Base-by-base conservation (phyloP, 64 coral and sea anemone species). In the Montipora capricornis region DNA sequence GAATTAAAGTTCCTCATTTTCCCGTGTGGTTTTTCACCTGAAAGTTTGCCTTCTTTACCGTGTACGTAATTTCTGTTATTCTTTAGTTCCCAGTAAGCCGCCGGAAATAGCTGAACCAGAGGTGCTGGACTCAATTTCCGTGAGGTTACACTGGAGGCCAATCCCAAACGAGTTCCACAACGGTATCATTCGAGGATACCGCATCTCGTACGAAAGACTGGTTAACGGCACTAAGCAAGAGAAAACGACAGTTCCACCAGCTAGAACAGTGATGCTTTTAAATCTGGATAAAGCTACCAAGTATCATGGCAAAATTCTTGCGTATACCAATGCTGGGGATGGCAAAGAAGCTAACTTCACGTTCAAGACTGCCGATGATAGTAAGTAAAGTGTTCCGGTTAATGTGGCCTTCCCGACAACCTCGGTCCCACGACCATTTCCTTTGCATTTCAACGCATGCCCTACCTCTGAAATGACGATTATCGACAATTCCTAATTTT, bases 181-280 rank as follows among this genome's bases (percentile, higher is more conserved):
- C 67, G 92, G 92, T 57, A 47, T 58, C 44, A 93, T 93, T 20
- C 8, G 5, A 10, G 92, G 92, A 44, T 93, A 88, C 76, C 76
- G 24, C 2, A 46, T 88, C 16, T 20, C 16, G 3, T 93, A 79
- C 83, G 22, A 71, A 19, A 68, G 45, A 49, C 6, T 1, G 0
- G 17, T 8, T 6, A 86, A 86, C 47, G 9, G n/a, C 2, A 24
- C 81, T 67, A 0, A 49, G 6, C 3, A 20, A 1, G 4, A 17
- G 20, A 19, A 49, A 49, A 9, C 47, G 17, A 49, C 16, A 48
- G 0, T 15, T 9, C 8, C 57, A 5, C 3, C 6, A 8, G 66
- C 44, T 0, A 5, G 1, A 49, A 70, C 66, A 70, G 1, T 51
- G 46, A 6, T 48, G 2, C 66, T 86, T 17, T 48, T 19, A 15